Evolutionary conservation across 2,888 invertebrate species (phyloP).

Genomic region (Cylindroiulus punctatus): DNA sequence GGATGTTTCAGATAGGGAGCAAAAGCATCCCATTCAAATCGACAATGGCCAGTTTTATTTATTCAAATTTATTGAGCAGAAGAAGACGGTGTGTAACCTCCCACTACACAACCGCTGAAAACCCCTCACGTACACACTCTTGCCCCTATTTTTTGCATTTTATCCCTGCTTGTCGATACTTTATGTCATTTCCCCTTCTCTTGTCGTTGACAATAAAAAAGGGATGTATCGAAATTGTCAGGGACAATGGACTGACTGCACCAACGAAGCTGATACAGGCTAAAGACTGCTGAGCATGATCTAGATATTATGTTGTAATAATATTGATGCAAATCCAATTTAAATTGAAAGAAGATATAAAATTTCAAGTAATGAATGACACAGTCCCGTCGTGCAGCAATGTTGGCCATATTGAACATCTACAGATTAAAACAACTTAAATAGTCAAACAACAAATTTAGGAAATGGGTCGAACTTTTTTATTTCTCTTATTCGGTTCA

Average conservation of each 20-base stretch:
- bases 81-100: conserved; percentile 30
- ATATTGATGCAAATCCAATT: not conserved
- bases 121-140: not conserved
- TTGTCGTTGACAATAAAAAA: not conserved
- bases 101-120: not conserved
- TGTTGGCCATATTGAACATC: not conserved
- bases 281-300: not conserved
- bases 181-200: conserved; percentile 16
- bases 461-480: no score
- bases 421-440: no score
- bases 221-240: conserved; percentile 25
- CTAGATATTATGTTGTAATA: not conserved
- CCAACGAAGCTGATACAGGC: not conserved
- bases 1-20: not conserved
- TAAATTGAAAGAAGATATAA: not conserved
- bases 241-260: not conserved
- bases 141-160: conserved; percentile 9
- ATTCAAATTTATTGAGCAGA: conserved; percentile 53
- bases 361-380: not conserved
- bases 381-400: not conserved
- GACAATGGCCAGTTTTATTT: conserved; percentile 51
- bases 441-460: no score
- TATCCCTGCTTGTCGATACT: conserved; percentile 23
- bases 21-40: conserved; percentile 43
- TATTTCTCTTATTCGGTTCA: no score